Evolutionary conservation across 2,888 invertebrate species (phyloP), one percentile per base, ranked within the genome.

Genomic region (Phasia obesa): DNA sequence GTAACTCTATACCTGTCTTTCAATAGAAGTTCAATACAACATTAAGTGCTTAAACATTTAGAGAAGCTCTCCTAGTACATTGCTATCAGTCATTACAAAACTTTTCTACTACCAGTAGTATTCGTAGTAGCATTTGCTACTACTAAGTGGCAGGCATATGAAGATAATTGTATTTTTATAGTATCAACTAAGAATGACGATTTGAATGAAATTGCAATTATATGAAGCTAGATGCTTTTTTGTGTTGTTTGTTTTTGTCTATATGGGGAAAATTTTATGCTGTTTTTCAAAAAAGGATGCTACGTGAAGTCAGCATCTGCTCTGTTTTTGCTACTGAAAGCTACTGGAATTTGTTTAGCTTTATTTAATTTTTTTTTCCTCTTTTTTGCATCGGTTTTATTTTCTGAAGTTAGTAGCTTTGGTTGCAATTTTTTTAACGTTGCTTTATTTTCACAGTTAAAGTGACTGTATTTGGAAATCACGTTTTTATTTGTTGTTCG

Each of bases 401-500:
- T n/a, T 57, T 65, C n/a, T 35, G n/a, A n/a, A n/a, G 42, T 31
- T 21, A 60, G 49, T 59, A 73, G 42, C 49, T 62, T 44, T 35
- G 35, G 35, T n/a, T 49, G 44, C 35, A 44, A 57, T 62, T 27
- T 38, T 38, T 53, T 19, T 21, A 42, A n/a, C 31, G 53, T 49
- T 25, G 35, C 53, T 70, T 62, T 70, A 70, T 73, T 65, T 53
- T 53, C 64, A 35, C 69, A 80, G 67, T 74, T 80, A 74, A 80
- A 74, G 60, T 69, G 49, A 55, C 62, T 70, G 62, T 51, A 69
- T 80, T 80, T 64, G 69, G 49, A 80, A 67, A 70, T 74, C 80
- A 70, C 80, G 74, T 80, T 70, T 62, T 31, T 80, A 75, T 80
- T 75, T 80, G 74, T 55, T 75, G 62, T 80, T 80, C 74, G 80